Base-by-base conservation (phyloP, 2,113 vertebrate species). In the Hemiscyllium ocellatum region DNA sequence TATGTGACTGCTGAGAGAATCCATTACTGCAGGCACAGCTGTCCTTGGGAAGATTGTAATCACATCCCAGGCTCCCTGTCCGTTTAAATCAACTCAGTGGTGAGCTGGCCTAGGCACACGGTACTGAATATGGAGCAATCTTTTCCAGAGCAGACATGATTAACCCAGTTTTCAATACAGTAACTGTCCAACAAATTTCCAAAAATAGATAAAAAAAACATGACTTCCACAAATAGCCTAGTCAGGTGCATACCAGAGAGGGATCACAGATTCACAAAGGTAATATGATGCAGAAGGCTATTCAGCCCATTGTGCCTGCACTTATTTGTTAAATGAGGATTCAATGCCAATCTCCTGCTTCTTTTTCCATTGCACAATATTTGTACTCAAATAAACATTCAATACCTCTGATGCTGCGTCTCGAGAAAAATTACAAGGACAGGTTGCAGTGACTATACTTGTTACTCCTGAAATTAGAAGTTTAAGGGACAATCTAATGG, bases 41-140 rank as follows among this genome's bases (percentile, higher is more conserved):
- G 86, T 89, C 86, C 29, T 89, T 89, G 50, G 90, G 90, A 65
- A 94, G 90, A 10, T 90, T 94, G 33, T 68, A 94, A 68, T 20
- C 61, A 68, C 29, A 94, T 94, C 65, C 56, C 90, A 94, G 90
- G 37, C 90, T 94, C 65, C 61, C 80, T 42, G 33, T 94, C n/a
- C 22, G 52, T n/a, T 68, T 94, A 37, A 68, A 94, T 94, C 87
- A n/a, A 37, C 61, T 94, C 90, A 68, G 65, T 68, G 47, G 33
- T n/a, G 65, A 94, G 47, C 61, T 66, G 65, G 24, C 26, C 87
- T 52, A 61, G 87, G 24, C 87, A 90, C 26, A 24, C 47, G 29
- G 86, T 52, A 24, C 80, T 83, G 80, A 83, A 42, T 37, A 19
- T 83, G n/a, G n/a, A 52, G 12, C 86, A 24, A 7, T 29, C 86